Percentiles rank a stretch among this genome's conserved stretches.
These are phyloP conservation scores for Patiria pectinifera DNA, from an alignment of 53 echinoderm and acorn worm genomes.

Conservation along the genomic window DNA sequence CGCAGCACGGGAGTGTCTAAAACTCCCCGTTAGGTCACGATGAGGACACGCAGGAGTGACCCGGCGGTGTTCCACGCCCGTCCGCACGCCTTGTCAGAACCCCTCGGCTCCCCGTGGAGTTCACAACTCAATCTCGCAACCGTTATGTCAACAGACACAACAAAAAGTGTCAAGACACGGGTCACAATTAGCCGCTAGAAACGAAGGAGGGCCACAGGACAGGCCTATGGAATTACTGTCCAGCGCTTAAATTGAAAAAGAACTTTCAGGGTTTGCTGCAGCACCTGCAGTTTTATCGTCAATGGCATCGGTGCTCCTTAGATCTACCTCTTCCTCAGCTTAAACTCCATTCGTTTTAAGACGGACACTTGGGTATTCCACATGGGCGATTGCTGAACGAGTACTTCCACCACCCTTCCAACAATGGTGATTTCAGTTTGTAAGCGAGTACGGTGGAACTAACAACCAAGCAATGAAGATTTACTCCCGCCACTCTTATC, in stretches of 20 bases:
- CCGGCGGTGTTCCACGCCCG: not conserved
- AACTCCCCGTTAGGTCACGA: constrained; percentile 1
- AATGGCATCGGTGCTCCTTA: too few relatives aligned
- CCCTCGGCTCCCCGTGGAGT: constrained; percentile 23
- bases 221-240: too few relatives aligned
- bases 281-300: too few relatives aligned
- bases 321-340: too few relatives aligned
- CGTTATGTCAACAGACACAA: constrained; percentile 39
- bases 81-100: not conserved
- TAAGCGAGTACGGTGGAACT: not conserved
- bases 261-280: too few relatives aligned
- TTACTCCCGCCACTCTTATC: not conserved
- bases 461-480: not conserved
- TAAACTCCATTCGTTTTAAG: too few relatives aligned
- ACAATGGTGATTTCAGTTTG: not conserved
- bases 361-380: too few relatives aligned
- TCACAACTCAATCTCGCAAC: constrained; percentile 42
- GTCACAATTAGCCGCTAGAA: constrained; percentile 13
- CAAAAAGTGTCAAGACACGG: constrained; percentile 6
- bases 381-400: too few relatives aligned
- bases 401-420: too few relatives aligned
- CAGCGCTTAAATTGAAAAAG: too few relatives aligned
- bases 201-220: not conserved
- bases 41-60: constrained; percentile 10
- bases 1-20: constrained; percentile 6